phyloP scores from a whole-genome alignment of 2,797 vertebrate genomes.

The Chromobotia macracanthus region DNA sequence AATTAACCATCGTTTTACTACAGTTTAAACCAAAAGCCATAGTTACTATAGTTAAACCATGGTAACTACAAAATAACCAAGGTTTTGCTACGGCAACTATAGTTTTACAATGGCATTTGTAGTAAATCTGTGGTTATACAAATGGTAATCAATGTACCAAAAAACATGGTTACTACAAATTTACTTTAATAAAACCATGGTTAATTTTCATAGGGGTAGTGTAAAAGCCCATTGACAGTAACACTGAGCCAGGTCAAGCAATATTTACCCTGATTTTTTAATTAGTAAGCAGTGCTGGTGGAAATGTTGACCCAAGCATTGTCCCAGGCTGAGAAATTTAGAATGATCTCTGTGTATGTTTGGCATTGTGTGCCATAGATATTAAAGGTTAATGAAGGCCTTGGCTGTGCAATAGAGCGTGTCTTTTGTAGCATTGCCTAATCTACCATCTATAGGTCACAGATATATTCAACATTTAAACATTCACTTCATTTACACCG shows the following conservation, averaged over 20 bases:
- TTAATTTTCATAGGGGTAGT: too few species aligned
- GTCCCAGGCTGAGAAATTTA: slow-evolving; percentile 13
- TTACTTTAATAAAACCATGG: too few species aligned
- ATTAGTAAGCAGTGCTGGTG: slow-evolving; percentile 1
- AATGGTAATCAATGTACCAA: too few species aligned
- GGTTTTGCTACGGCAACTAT: too few species aligned
- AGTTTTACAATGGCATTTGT: too few species aligned
- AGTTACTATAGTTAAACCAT: too few species aligned
- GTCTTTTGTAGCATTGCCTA: slow-evolving; percentile 21
- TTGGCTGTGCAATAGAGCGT: slow-evolving; percentile 9
- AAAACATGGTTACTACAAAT: too few species aligned
- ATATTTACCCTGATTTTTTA: not conserved
- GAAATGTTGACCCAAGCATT: not conserved
- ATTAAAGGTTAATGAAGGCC: slow-evolving; percentile 53
- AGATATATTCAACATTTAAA: not conserved
- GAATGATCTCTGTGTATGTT: slow-evolving; percentile 8
- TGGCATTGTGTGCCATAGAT: slow-evolving; percentile 14
- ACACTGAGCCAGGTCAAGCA: not conserved
- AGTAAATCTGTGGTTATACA: too few species aligned
- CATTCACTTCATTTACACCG: not conserved
- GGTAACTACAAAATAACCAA: too few species aligned
- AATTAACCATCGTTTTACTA: too few species aligned
- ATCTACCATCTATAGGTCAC: not conserved
- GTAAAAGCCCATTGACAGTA: not conserved
- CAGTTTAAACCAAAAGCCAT: too few species aligned